Evolutionary conservation across 2,888 invertebrate species (phyloP).

Genomic region (Platerodrilus igneus): DNA sequence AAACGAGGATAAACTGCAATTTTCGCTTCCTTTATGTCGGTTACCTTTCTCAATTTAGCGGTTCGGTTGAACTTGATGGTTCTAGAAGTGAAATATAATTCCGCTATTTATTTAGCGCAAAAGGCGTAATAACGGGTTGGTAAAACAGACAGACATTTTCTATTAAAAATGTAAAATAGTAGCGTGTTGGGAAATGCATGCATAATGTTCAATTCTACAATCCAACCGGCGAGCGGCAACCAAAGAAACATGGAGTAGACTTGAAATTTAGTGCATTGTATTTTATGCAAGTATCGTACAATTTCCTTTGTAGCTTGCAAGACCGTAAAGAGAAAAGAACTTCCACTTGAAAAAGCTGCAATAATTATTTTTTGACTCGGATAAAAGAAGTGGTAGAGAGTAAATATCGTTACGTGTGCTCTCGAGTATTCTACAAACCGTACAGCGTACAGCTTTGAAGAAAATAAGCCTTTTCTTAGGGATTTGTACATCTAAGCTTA

Average conservation of each 20-base stretch:
- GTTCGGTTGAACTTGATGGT: conserved; percentile 20
- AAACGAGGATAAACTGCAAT: conserved; percentile 32
- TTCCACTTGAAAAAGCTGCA: too few relatives aligned
- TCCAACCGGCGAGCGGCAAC: conserved; percentile 10
- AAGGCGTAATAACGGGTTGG: conserved; percentile 40
- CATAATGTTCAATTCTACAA: conserved; percentile 36
- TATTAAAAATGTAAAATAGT: conserved; percentile 47
- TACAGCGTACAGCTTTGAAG: too few relatives aligned
- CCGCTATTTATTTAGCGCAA: conserved; percentile 3
- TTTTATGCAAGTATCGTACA: conserved; percentile 15
- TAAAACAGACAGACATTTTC: conserved; percentile 45
- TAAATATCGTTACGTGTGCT: too few relatives aligned
- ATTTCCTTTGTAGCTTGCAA: too few relatives aligned
- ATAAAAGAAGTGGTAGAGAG: too few relatives aligned
- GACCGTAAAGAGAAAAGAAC: too few relatives aligned
- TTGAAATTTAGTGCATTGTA: conserved; percentile 18
- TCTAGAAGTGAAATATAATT: conserved; percentile 21
- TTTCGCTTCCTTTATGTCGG: conserved; percentile 22
- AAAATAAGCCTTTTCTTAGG: too few relatives aligned
- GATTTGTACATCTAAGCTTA: too few relatives aligned
- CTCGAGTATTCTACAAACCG: too few relatives aligned
- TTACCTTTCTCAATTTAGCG: conserved; percentile 19
- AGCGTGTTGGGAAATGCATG: conserved; percentile 45
- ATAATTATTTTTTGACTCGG: too few relatives aligned
- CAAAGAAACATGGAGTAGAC: conserved; percentile 16